Conservation (phyloP, 2,888 invertebrate species). For the Octonoba sinensis region DNA sequence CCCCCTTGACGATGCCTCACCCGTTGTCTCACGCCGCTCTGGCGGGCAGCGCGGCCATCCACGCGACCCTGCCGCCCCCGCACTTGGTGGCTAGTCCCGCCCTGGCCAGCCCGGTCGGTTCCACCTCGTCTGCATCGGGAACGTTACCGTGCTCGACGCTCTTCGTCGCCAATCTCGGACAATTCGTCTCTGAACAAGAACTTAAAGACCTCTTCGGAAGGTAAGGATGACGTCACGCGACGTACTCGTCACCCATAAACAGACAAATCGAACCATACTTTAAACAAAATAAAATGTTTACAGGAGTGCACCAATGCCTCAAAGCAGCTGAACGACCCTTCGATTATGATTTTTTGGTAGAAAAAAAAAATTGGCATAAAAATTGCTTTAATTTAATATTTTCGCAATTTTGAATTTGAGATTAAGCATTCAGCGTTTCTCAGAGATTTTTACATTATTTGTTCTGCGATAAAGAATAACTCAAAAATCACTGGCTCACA, state of each 20-base stretch:
- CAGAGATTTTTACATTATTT: too few relatives aligned
- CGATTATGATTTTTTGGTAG: too few relatives aligned
- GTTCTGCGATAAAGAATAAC: too few relatives aligned
- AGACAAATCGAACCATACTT: neutral
- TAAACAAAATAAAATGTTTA: too few relatives aligned
- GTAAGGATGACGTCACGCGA: too few relatives aligned
- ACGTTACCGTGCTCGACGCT: slow-evolving; percentile 96
- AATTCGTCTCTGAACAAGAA: slow-evolving; percentile 97
- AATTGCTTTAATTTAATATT: too few relatives aligned
- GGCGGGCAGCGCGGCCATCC: slow-evolving; percentile 78
- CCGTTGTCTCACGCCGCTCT: slow-evolving; percentile 72
- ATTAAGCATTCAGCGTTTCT: too few relatives aligned
- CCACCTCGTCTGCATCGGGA: slow-evolving; percentile 70
- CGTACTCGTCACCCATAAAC: neutral
- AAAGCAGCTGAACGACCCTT: too few relatives aligned
- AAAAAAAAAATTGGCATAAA: too few relatives aligned
- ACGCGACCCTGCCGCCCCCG: slow-evolving; percentile 85
- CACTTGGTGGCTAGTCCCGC: slow-evolving; percentile 83
- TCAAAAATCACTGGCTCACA: too few relatives aligned
- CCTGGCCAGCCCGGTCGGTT: slow-evolving; percentile 88
- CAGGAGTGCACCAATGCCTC: too few relatives aligned
- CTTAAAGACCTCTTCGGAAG: slow-evolving; percentile 97
- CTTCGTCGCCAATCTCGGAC: slow-evolving; percentile 98
- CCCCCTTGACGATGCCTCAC: slow-evolving; percentile 77
- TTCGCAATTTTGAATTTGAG: too few relatives aligned